Base-by-base conservation (phyloP, 2,113 vertebrate species). In the Diadophis punctatus region DNA sequence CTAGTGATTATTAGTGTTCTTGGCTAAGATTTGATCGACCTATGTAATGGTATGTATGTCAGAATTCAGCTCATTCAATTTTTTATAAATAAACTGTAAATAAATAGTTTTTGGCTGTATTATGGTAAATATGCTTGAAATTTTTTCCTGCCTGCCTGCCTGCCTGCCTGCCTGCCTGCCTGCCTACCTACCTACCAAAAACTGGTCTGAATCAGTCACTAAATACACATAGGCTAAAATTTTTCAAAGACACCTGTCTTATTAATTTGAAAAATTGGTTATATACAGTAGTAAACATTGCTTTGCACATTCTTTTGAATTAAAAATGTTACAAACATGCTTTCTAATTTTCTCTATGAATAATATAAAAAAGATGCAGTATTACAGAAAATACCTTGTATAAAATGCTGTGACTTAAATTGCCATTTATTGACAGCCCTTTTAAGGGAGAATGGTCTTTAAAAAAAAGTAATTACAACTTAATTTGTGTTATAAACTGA, bases 11-110 rank as follows among this genome's bases (percentile, higher is more conserved):
- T n/a, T 55, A 87, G 39, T 48, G 25, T 25, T 88, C 88, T 92
- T 90, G 96, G 96, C 92, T 92, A 94, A 95, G 93, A 93, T 89
- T 95, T 96, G 93, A 88, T 94, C 88, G 94, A 93, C 56, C 46
- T 96, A 93, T 95, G 93, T 95, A 95, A 95, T 95, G 94, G 43
- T 94, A 94, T 93, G 53, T 85, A 89, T 88, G 90, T 94, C 93
- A 95, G 92, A 94, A 86, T 93, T 93, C 91, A 86, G 86, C 93
- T 95, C 89, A 95, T 92, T 88, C 93, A 91, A 87, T 49, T 87
- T 92, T 51, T 95, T 88, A 53, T 10, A 94, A 92, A 93, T 95
- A 93, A 30, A 63, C 11, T 60, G 23, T 93, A 90, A 84, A 94
- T 96, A 94, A 93, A 96, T 96, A 95, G 58, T 92, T 88, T 94